Percentiles rank a stretch among this genome's conserved stretches.
phyloP scores from a whole-genome alignment of 2,113 vertebrate species.

The Gobius niger region DNA sequence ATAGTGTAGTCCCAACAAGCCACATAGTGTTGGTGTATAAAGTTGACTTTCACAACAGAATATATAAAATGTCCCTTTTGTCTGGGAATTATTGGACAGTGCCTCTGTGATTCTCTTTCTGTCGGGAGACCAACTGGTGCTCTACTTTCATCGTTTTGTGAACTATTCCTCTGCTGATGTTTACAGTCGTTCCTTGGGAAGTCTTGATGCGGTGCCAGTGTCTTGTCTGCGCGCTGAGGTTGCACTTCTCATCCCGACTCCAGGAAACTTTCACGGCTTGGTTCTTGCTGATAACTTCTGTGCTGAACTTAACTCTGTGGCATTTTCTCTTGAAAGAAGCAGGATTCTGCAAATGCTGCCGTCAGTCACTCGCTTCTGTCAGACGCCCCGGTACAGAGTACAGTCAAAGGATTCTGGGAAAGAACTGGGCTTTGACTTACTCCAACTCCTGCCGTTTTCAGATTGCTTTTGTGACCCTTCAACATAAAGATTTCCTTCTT shows the following conservation, averaged over 20 bases:
- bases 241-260: conserved; percentile 1
- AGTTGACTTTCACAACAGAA: no score
- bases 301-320: conserved; percentile 2
- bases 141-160: neutral
- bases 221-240: conserved; percentile 1
- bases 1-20: no score
- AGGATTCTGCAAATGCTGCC: conserved; percentile 2
- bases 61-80: no score
- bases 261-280: neutral
- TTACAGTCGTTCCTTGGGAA: neutral
- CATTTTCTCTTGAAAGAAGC: neutral
- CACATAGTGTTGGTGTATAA: no score
- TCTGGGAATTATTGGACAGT: no score
- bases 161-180: neutral
- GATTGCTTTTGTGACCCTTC: neutral
- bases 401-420: conserved; percentile 1
- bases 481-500: neutral
- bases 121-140: no score
- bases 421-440: neutral
- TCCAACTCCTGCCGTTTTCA: neutral
- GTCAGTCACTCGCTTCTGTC: conserved; percentile 1
- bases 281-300: neutral
- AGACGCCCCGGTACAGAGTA: neutral
- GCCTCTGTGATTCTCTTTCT: no score
- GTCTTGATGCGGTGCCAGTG: neutral